Evolutionary conservation across 2,888 invertebrate species (phyloP), one percentile per base, ranked within the genome.

Genomic region (Theretra japonica): DNA sequence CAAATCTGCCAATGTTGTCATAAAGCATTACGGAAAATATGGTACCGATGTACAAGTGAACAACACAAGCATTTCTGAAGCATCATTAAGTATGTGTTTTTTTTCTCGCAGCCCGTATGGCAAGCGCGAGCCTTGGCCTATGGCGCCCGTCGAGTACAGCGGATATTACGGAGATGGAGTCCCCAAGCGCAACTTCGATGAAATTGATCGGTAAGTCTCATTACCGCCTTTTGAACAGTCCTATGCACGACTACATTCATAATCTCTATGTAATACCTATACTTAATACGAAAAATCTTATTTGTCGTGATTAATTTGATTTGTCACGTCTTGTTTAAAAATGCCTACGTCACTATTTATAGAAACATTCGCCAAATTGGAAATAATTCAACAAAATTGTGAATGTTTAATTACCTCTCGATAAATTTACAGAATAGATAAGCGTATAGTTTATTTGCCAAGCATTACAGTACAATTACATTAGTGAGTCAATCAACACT

Each of bases 161-260:
- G 87, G 88, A 79, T 91, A 90, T 83, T 90, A 89, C 82, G 90
- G 87, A 73, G 90, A 92, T 73, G 91, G 88, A 56, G 84, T 90
- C 68, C 89, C 89, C 19, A 92, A 92, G 78, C 88, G 92, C 70
- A 95, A 95, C 86, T 95, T 95, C 82, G 96, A 96, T 79, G 96
- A 96, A 86, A 96, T 96, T 75, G 96, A 96, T 86, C 89, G 93
- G 94, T 93, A 82, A 88, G 85, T 80, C 70, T 59, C 6, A 25
- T 56, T 41, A 53, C n/a, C 15, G 53, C 53, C 17, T 11, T n/a
- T n/a, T 53, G 5, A 5, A 53, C 53, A 6, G n/a, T 19, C 4
- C 17, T 58, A 17, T 17, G 25, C 8, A 5, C 3, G 25, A 15
- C 58, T 25, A 1, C 7, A 11, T 58, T 25, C 11, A 58, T 41